A percentile compares a stretch with the other conserved stretches of the same genome.
Evolutionary conservation across 2,888 invertebrate species (phyloP).

Genomic region (Villa cingulata): DNA sequence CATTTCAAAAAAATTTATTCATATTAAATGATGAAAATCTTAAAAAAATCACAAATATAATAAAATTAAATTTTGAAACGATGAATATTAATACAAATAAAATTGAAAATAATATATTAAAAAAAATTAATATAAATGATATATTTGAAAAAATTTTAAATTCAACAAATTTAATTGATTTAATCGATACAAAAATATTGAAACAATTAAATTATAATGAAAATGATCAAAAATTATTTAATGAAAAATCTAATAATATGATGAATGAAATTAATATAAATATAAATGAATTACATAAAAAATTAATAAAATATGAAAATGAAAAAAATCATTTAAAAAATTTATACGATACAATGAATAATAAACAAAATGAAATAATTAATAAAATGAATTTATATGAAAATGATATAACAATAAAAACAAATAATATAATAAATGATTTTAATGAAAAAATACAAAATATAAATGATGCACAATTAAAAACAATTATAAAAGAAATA

Average conservation of each 20-base stretch:
- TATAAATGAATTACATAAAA: slow-evolving; percentile 40
- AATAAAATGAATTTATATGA: slow-evolving; percentile 24
- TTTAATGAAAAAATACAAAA: slow-evolving; percentile 1
- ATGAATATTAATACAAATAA: slow-evolving; percentile 20
- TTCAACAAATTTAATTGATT: slow-evolving; percentile 23
- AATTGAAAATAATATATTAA: slow-evolving; percentile 22
- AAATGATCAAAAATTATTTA: slow-evolving; percentile 12
- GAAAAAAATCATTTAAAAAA: slow-evolving; percentile 28
- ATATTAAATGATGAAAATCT: slow-evolving; percentile 30
- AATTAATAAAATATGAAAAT: slow-evolving; percentile 39
- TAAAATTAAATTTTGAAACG: slow-evolving; percentile 25
- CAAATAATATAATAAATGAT: not conserved
- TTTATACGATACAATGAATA: slow-evolving; percentile 24
- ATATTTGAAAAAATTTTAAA: slow-evolving; percentile 30
- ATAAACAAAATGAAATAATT: slow-evolving; percentile 24
- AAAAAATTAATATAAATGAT: slow-evolving; percentile 28
- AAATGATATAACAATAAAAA: not conserved
- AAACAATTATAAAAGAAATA: slow-evolving; percentile 41
- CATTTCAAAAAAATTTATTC: slow-evolving; percentile 17
- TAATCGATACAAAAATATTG: slow-evolving; percentile 24
- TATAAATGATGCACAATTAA: slow-evolving; percentile 35
- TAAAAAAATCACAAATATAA: slow-evolving; percentile 27
- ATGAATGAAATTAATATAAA: slow-evolving; percentile 20
- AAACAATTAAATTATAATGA: slow-evolving; percentile 21
- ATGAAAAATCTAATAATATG: slow-evolving; percentile 9